These are phyloP conservation scores for Corythoichthys intestinalis DNA, from an alignment of 2,113 vertebrate genomes.

Conservation along the genomic window DNA sequence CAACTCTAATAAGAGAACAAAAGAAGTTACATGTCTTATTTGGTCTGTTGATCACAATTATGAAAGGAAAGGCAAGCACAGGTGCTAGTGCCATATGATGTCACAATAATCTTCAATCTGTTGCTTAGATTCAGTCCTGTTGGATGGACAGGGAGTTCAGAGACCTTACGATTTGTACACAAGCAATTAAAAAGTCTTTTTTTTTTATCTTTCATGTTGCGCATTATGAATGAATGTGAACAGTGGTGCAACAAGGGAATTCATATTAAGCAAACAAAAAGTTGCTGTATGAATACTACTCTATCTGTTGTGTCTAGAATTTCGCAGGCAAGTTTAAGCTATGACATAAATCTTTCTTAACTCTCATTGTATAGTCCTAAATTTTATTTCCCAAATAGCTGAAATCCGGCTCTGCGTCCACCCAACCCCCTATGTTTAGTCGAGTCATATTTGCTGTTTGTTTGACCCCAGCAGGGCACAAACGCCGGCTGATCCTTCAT, in stretches of 20 bases:
- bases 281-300: background rate
- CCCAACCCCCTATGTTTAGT: constrained; percentile 35
- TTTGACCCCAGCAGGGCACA: constrained; percentile 59
- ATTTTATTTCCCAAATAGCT: background rate
- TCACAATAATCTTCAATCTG: no score
- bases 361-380: background rate
- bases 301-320: background rate
- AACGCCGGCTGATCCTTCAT: constrained; percentile 68
- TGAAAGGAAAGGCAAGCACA: background rate
- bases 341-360: background rate
- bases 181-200: background rate
- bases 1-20: background rate
- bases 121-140: background rate
- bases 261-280: background rate
- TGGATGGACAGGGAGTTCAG: background rate
- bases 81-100: background rate
- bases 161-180: background rate
- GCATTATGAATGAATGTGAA: background rate
- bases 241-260: background rate
- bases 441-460: constrained; percentile 68
- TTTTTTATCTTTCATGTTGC: background rate
- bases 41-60: background rate
- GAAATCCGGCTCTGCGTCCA: constrained; percentile 30
- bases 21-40: background rate
- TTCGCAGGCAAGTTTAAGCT: background rate